These are phyloP conservation scores for Anser brachyrhynchus DNA, from an alignment of 2,113 vertebrate genomes.

Conservation along the genomic window DNA sequence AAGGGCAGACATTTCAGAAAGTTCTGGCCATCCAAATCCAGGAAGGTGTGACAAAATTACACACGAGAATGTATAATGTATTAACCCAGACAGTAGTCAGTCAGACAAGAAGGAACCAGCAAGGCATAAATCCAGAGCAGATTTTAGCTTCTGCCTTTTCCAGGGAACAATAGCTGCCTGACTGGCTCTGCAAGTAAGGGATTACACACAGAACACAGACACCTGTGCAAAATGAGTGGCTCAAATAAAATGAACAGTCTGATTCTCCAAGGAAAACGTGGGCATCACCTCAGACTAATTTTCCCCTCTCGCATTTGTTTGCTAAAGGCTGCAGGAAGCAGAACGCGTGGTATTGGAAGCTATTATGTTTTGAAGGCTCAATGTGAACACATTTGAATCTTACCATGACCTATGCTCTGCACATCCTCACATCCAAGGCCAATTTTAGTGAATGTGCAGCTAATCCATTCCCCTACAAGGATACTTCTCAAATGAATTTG, in stretches of 20 bases:
- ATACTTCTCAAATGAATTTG: conserved; percentile 11
- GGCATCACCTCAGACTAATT: background rate
- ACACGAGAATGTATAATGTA: background rate
- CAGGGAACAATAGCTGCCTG: background rate
- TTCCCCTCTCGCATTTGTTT: background rate
- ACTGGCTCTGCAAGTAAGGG: background rate
- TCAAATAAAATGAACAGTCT: background rate
- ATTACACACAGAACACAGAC: background rate
- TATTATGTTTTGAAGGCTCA: background rate
- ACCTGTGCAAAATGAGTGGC: background rate
- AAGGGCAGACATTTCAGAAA: conserved; percentile 3
- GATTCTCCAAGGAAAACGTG: conserved; percentile 13
- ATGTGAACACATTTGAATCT: conserved; percentile 11
- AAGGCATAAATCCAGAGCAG: background rate
- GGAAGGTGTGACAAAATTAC: background rate
- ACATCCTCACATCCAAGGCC: background rate
- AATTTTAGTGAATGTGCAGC: background rate
- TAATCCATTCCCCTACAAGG: background rate
- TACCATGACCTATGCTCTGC: background rate
- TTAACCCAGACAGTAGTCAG: background rate
- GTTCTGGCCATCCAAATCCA: background rate
- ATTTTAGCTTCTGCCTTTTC: conserved; percentile 22
- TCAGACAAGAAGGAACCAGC: background rate
- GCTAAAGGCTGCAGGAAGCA: background rate
- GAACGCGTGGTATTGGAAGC: background rate